phyloP scores from a whole-genome alignment of 2,797 vertebrate species.

The Myotis daubentonii region DNA sequence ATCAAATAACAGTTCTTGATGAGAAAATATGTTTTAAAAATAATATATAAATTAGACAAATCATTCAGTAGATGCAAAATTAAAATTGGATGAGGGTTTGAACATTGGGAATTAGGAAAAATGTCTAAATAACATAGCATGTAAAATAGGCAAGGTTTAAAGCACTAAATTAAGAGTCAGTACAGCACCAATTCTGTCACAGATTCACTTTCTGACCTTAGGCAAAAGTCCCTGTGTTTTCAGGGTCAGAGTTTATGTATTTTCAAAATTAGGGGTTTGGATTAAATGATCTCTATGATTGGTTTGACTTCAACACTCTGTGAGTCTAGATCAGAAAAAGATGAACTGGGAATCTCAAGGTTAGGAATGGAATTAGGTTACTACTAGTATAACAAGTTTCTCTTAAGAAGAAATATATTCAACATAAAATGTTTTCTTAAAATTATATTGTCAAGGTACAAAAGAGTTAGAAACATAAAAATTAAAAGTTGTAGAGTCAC shows the following conservation, averaged over 20 bases:
- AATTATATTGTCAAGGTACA: constrained; percentile 46
- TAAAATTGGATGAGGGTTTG: background rate
- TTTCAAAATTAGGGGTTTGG: background rate
- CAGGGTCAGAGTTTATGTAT: background rate
- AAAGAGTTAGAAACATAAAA: constrained; percentile 28
- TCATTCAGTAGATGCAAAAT: constrained; percentile 42
- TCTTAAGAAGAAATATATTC: constrained; percentile 1
- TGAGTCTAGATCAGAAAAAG: constrained; percentile 13
- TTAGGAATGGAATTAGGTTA: background rate
- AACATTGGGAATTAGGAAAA: background rate
- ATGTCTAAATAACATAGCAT: background rate
- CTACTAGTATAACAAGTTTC: background rate
- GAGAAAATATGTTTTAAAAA: background rate
- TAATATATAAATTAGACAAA: constrained; percentile 1
- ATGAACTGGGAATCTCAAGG: background rate
- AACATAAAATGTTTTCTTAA: constrained; percentile 46
- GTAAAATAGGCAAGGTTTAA: constrained; percentile 9
- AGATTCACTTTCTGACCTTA: constrained; percentile 17
- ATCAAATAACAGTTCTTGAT: constrained; percentile 23
- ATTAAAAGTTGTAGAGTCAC: constrained; percentile 36
- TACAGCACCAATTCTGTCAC: background rate
- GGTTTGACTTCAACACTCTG: background rate
- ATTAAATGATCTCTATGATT: constrained; percentile 43
- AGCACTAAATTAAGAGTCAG: background rate
- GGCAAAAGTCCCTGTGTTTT: background rate